These are phyloP conservation scores for Neosilurus hyrtlii DNA, from an alignment of 2,797 vertebrate species.

Conservation along the genomic window DNA sequence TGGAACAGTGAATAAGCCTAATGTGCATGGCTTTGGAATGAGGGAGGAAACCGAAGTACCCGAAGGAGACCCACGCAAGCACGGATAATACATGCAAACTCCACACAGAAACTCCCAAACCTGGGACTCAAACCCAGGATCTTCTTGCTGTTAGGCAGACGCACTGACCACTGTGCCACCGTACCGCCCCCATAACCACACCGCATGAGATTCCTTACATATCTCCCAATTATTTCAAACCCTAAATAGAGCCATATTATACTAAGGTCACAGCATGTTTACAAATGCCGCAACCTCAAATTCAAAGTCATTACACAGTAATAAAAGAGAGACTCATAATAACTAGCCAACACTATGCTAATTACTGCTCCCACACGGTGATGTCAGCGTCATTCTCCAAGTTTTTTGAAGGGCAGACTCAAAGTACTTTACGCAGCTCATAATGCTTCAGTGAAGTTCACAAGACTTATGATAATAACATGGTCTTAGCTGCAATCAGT, in stretches of 20 bases:
- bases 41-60: too few species aligned
- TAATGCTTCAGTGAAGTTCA: conserved; percentile 1
- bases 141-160: too few species aligned
- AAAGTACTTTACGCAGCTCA: conserved; percentile 6
- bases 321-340: conserved; percentile 25
- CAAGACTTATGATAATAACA: conserved; percentile 18
- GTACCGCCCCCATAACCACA: too few species aligned
- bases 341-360: conserved; percentile 23
- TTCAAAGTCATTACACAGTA: conserved; percentile 22
- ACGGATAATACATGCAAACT: too few species aligned
- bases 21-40: too few species aligned
- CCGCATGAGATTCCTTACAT: not conserved
- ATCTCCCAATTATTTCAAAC: not conserved
- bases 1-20: too few species aligned
- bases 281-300: not conserved
- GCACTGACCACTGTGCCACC: too few species aligned
- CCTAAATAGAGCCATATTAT: not conserved
- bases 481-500: not conserved
- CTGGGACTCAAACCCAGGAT: too few species aligned
- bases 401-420: not conserved
- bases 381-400: conserved; percentile 13
- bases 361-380: conserved; percentile 32
- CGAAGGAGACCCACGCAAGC: too few species aligned
- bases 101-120: too few species aligned
- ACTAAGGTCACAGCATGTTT: not conserved